Evolutionary conservation across 2,797 vertebrate species (phyloP).

Genomic region (Platyrinchus mystaceus): DNA sequence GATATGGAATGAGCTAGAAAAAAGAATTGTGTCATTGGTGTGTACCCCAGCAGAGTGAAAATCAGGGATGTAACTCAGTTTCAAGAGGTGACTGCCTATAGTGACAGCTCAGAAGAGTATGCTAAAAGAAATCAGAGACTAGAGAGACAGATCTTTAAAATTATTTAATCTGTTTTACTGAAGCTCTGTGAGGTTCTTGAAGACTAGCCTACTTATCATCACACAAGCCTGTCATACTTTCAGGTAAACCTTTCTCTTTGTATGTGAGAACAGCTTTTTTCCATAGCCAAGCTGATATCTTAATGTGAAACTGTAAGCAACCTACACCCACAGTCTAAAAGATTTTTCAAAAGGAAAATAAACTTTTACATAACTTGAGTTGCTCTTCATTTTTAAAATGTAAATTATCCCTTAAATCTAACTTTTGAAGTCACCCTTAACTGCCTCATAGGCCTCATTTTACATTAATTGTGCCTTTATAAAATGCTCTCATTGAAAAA

Average conservation of each 20-base stretch:
- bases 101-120: not conserved
- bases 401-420: slow-evolving; percentile 37
- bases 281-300: not conserved
- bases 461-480: slow-evolving; percentile 21
- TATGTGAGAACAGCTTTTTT: not conserved
- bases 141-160: not conserved
- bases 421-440: slow-evolving; percentile 27
- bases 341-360: not conserved
- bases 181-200: not conserved
- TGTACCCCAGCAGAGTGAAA: not conserved
- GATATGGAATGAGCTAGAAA: not conserved
- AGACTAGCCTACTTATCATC: not conserved
- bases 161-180: not conserved
- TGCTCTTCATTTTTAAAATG: slow-evolving; percentile 2
- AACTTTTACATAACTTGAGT: not conserved
- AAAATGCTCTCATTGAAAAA: not conserved
- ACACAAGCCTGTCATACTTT: not conserved
- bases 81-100: not conserved
- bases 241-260: not conserved
- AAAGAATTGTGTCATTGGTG: not conserved
- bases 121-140: not conserved
- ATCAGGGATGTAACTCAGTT: not conserved
- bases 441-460: not conserved
- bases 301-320: not conserved
- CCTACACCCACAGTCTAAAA: not conserved